Conservation (phyloP, 2,113 vertebrate species). For the Motacilla alba region DNA sequence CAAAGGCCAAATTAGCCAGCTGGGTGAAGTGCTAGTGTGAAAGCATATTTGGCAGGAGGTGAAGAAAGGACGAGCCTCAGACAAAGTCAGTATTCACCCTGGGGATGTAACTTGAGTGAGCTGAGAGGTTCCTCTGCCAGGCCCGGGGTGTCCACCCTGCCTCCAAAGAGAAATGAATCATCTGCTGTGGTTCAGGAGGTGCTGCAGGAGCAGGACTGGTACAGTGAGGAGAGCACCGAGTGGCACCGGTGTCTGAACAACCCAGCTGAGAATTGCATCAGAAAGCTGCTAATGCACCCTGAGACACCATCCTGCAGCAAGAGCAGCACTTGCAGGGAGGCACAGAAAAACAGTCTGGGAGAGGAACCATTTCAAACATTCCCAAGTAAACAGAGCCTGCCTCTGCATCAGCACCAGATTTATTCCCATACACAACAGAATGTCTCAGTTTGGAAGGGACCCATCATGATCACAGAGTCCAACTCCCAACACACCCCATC, state of each 20-base stretch:
- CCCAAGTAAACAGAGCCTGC: neutral
- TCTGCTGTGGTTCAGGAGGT: slow-evolving; percentile 37
- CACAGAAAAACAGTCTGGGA: neutral
- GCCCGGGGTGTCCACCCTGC: slow-evolving; percentile 13
- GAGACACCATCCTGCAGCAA: neutral
- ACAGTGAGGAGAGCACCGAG: neutral
- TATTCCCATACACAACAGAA: neutral
- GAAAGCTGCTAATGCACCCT: neutral
- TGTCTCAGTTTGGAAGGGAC: neutral
- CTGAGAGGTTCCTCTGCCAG: slow-evolving; percentile 3
- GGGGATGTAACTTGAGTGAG: slow-evolving; percentile 23
- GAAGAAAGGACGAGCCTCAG: neutral
- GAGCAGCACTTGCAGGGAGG: neutral
- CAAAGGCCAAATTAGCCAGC: slow-evolving; percentile 50
- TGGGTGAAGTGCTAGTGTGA: slow-evolving; percentile 5
- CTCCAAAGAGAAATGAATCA: slow-evolving; percentile 52
- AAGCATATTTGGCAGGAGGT: slow-evolving; percentile 50
- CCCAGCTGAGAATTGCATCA: slow-evolving; percentile 25
- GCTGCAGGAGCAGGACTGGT: neutral
- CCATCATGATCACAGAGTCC: neutral
- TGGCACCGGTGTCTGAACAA: neutral
- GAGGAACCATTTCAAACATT: neutral
- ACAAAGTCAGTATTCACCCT: slow-evolving; percentile 27
- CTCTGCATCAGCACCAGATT: neutral
- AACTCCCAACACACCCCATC: neutral